Evolutionary conservation across 2,113 vertebrate genomes (phyloP).

Genomic region (Crotalus horridus): DNA sequence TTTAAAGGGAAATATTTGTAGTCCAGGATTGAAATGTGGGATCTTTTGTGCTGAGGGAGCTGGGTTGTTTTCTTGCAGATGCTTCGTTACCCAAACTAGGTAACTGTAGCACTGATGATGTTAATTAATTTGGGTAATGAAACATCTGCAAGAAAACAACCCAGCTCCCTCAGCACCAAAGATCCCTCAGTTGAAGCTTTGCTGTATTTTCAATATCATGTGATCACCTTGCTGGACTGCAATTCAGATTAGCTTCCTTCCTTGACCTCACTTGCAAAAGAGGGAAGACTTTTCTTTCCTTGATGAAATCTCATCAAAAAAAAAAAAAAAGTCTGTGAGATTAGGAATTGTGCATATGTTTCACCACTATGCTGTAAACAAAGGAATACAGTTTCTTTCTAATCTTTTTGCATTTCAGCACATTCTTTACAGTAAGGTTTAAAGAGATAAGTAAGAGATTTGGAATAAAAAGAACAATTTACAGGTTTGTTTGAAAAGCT

Average conservation of each 20-base stretch:
- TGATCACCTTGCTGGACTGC: not conserved
- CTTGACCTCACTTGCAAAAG: not conserved
- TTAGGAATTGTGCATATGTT: not conserved
- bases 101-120: not conserved
- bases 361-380: not conserved
- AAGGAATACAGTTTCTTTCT: not conserved
- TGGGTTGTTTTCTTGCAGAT: not conserved
- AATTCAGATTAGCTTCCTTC: not conserved
- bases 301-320: not conserved
- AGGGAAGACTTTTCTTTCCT: not conserved
- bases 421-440: not conserved
- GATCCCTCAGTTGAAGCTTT: not conserved
- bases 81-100: not conserved
- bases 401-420: not conserved
- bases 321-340: not conserved
- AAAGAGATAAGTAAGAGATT: not conserved
- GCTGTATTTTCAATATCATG: not conserved
- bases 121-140: not conserved
- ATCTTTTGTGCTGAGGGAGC: not conserved
- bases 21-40: not conserved
- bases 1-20: not conserved
- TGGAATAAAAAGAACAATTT: constrained; percentile 1
- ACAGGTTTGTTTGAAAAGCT: constrained; percentile 7
- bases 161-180: not conserved
- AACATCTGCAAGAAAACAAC: not conserved